phyloP scores from a whole-genome alignment of 2,888 invertebrate genomes.

The Torymus aiolomorphi region DNA sequence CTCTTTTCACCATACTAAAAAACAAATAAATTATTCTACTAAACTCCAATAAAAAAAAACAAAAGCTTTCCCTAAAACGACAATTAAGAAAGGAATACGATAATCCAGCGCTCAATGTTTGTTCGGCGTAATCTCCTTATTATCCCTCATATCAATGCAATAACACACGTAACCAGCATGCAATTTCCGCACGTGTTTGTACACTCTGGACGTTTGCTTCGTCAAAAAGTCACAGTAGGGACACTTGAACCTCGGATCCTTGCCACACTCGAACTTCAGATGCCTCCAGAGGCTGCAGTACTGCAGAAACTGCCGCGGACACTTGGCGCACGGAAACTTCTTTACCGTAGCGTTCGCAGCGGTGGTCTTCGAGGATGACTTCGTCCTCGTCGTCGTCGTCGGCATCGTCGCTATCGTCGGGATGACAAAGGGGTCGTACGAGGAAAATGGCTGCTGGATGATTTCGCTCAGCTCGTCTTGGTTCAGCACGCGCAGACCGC shows the following conservation, averaged over 20 bases:
- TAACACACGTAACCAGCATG: conserved; percentile 58
- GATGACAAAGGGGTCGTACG: neutral
- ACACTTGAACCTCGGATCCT: conserved; percentile 66
- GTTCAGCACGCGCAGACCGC: neutral
- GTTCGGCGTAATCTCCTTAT: neutral
- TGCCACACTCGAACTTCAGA: conserved; percentile 42
- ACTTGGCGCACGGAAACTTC: conserved; percentile 23
- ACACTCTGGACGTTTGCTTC: conserved; percentile 58
- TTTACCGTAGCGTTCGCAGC: neutral
- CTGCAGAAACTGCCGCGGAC: conserved; percentile 27
- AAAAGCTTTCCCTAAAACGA: too few species aligned
- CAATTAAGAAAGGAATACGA: too few species aligned
- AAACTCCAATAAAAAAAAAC: too few species aligned
- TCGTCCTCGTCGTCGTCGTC: neutral
- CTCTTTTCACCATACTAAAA: too few species aligned
- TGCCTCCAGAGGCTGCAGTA: conserved; percentile 17
- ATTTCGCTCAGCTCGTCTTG: neutral
- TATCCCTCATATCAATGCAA: conserved; percentile 8
- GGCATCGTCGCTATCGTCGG: neutral
- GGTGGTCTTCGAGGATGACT: neutral
- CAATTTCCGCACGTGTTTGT: conserved; percentile 66
- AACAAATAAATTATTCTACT: too few species aligned
- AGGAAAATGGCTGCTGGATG: neutral
- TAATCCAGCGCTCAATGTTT: neutral
- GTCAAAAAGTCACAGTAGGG: conserved; percentile 61